A percentile compares a stretch with the other conserved stretches of the same genome.
Conservation (phyloP, 2,888 invertebrate species). For the Ophioninae sp. region DNA sequence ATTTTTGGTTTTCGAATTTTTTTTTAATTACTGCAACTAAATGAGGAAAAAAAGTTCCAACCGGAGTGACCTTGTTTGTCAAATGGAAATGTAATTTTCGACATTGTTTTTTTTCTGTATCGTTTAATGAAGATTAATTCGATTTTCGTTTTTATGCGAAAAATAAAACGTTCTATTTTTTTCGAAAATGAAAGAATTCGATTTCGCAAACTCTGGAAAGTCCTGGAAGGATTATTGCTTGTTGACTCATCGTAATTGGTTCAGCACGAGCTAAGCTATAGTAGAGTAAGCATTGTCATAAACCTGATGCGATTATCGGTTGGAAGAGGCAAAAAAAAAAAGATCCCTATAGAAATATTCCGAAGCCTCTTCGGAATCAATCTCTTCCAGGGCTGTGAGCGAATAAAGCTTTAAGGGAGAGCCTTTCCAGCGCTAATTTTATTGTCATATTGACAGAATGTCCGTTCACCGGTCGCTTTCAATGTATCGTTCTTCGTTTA, state of each 20-base stretch:
- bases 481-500: neutral
- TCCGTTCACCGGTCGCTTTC: slow-evolving; percentile 1
- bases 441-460: slow-evolving; percentile 12
- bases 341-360: slow-evolving; percentile 14
- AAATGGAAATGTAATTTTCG: too few species aligned
- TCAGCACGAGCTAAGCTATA: slow-evolving; percentile 33
- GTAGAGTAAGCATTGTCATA: slow-evolving; percentile 36
- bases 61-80: too few species aligned
- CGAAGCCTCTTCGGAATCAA: slow-evolving; percentile 46
- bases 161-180: too few species aligned
- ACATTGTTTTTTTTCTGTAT: too few species aligned
- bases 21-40: too few species aligned
- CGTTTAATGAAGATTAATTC: too few species aligned
- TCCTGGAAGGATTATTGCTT: neutral
- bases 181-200: neutral
- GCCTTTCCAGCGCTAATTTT: slow-evolving; percentile 29
- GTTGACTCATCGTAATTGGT: slow-evolving; percentile 36
- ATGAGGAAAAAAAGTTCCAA: too few species aligned
- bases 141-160: too few species aligned
- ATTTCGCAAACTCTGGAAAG: neutral
- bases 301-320: slow-evolving; percentile 49
- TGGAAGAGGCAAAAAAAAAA: slow-evolving; percentile 5
- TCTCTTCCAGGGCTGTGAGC: slow-evolving; percentile 56
- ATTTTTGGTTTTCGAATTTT: too few species aligned
- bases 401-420: slow-evolving; percentile 24